A percentile compares a stretch with the other conserved stretches of the same genome.
phyloP scores from a whole-genome alignment of 2,797 vertebrate species.

The Pachyuromys duprasi region DNA sequence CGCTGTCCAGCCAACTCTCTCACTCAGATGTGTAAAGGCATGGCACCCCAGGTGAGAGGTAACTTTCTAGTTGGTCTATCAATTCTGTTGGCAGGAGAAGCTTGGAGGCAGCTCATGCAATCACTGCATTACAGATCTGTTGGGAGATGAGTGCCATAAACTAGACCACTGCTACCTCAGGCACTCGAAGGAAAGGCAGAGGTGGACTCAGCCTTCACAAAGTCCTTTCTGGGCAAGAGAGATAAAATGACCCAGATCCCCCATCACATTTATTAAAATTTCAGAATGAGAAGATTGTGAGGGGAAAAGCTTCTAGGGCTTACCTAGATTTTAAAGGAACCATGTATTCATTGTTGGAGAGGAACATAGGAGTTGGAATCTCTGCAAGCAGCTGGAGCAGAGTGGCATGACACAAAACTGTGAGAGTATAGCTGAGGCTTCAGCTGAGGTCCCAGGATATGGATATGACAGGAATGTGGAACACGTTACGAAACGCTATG shows the following conservation, averaged over 20 bases:
- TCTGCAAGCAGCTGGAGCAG: background rate
- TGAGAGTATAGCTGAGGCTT: background rate
- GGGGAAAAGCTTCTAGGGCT: background rate
- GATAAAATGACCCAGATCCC: background rate
- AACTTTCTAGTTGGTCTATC: background rate
- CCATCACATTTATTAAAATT: background rate
- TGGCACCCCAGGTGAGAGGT: background rate
- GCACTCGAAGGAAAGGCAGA: background rate
- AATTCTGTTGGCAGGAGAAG: background rate
- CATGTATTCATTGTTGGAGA: too few relatives aligned
- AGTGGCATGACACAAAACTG: background rate
- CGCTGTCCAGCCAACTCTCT: background rate
- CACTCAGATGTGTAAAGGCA: background rate
- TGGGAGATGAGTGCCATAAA: background rate
- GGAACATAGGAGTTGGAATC: background rate
- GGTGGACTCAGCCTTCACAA: background rate
- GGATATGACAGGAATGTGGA: background rate
- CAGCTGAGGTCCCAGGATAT: background rate
- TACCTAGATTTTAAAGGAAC: background rate
- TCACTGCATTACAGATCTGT: background rate
- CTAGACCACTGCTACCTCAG: background rate
- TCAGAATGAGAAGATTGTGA: background rate
- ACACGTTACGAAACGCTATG: background rate
- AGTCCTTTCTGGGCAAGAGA: background rate
- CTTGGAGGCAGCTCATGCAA: background rate